Evolutionary conservation across 2,797 vertebrate genomes (phyloP).

Genomic region (Sebastes diaconus): DNA sequence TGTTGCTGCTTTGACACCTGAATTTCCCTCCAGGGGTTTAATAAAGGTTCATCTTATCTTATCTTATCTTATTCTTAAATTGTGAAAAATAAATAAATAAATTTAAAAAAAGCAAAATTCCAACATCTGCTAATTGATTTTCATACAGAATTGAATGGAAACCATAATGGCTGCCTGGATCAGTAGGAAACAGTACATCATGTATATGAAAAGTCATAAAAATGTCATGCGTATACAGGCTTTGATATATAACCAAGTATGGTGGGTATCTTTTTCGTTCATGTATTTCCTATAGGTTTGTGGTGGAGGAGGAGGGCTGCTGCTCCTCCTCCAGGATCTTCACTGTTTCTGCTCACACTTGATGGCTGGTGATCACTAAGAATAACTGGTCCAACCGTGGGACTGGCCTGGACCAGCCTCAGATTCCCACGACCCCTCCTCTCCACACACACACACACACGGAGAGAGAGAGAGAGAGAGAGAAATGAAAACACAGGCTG

Average conservation of each 20-base stretch:
- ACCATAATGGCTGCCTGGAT: neutral
- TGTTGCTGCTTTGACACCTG: too few relatives aligned
- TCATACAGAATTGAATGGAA: neutral
- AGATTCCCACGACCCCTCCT: conserved; percentile 84
- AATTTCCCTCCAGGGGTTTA: too few relatives aligned
- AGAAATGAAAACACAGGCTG: conserved; percentile 49
- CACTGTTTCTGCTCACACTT: neutral
- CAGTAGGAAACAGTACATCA: neutral
- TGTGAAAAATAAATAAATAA: too few relatives aligned
- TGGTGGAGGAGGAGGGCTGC: neutral
- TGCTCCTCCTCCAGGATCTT: neutral
- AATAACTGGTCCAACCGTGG: conserved; percentile 74
- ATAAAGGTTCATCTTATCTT: too few relatives aligned
- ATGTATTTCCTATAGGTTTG: neutral
- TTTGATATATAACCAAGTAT: neutral
- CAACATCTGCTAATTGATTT: neutral
- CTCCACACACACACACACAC: neutral
- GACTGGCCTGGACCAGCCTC: conserved; percentile 71
- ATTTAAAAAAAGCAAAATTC: neutral
- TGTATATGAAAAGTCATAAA: neutral
- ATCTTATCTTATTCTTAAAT: too few relatives aligned
- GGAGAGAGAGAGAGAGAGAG: neutral
- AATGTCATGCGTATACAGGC: too few relatives aligned
- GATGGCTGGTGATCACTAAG: conserved; percentile 44
- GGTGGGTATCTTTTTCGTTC: neutral